A percentile compares a stretch with the other conserved stretches of the same genome.
phyloP scores from a whole-genome alignment of 2,113 vertebrate species.

The Prionailurus viverrinus region DNA sequence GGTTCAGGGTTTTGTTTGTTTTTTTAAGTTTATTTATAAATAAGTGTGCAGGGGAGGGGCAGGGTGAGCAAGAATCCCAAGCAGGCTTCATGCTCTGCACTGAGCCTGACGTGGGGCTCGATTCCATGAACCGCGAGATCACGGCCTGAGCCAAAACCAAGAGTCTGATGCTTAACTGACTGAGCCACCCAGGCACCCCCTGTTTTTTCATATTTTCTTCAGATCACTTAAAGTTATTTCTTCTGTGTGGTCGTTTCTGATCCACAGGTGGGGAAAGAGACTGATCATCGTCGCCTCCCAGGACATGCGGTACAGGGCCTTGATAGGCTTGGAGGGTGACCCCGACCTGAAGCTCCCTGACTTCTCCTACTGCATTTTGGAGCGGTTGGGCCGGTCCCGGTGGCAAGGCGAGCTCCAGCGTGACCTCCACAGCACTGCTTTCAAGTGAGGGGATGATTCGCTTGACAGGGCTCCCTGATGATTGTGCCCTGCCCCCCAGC shows the following conservation, averaged over 20 bases:
- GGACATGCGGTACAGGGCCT: slow-evolving; percentile 89
- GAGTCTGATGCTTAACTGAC: no score
- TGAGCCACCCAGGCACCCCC: neutral
- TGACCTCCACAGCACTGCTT: slow-evolving; percentile 92
- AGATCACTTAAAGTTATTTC: neutral
- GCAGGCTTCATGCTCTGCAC: no score
- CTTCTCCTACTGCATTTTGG: slow-evolving; percentile 96
- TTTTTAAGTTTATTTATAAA: no score
- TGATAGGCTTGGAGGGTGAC: slow-evolving; percentile 93
- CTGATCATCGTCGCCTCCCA: slow-evolving; percentile 95
- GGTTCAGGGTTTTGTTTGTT: neutral
- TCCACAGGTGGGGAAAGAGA: slow-evolving; percentile 92
- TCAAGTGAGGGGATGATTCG: slow-evolving; percentile 89
- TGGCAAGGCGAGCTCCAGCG: slow-evolving; percentile 98
- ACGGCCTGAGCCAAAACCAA: no score
- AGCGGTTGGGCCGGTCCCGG: slow-evolving; percentile 94
- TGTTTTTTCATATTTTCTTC: neutral
- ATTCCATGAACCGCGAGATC: no score
- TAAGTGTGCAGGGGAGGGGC: no score
- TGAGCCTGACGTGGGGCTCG: no score
- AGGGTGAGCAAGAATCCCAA: no score
- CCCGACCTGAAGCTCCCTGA: slow-evolving; percentile 94
- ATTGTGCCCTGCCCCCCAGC: neutral
- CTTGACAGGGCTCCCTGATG: neutral
- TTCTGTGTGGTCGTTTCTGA: neutral